Conservation (phyloP, 2,888 invertebrate genomes). For the Branchellion lobata region DNA sequence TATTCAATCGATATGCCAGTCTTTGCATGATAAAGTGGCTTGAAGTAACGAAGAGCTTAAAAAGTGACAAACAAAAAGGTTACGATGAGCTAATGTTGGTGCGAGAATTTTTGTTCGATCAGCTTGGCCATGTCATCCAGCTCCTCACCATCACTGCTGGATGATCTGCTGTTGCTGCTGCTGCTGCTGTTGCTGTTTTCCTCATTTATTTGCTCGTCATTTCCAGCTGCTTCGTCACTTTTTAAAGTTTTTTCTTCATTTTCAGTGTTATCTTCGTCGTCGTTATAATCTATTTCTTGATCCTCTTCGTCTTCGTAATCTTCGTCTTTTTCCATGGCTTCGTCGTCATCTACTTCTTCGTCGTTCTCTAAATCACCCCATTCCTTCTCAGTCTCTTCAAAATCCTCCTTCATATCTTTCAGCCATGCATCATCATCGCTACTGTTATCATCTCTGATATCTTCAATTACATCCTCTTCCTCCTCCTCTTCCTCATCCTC, state of each 20-base stretch:
- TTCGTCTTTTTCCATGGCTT: not conserved
- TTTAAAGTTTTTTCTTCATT: too few relatives aligned
- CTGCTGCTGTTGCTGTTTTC: too few relatives aligned
- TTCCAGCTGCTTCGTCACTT: too few relatives aligned
- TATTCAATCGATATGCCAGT: too few relatives aligned
- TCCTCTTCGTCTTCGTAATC: not conserved
- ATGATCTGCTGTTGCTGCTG: not conserved
- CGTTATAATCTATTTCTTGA: not conserved
- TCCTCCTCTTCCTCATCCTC: too few relatives aligned
- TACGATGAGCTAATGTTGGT: too few relatives aligned
- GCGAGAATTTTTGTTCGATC: not conserved
- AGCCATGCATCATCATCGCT: not conserved
- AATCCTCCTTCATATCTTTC: not conserved
- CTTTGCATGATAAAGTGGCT: too few relatives aligned
- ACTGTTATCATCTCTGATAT: not conserved
- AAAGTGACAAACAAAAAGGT: too few relatives aligned
- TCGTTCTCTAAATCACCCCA: not conserved
- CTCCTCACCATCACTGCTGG: not conserved
- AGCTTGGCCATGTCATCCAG: not conserved
- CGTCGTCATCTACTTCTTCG: not conserved
- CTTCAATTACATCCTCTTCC: not conserved
- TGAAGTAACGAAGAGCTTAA: too few relatives aligned
- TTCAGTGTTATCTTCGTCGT: not conserved
- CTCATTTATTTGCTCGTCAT: too few relatives aligned
- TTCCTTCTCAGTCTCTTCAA: constrained; percentile 14